Evolutionary conservation across 2,888 invertebrate species (phyloP), one percentile per base, ranked within the genome.

Genomic region (Archips crataeganus): DNA sequence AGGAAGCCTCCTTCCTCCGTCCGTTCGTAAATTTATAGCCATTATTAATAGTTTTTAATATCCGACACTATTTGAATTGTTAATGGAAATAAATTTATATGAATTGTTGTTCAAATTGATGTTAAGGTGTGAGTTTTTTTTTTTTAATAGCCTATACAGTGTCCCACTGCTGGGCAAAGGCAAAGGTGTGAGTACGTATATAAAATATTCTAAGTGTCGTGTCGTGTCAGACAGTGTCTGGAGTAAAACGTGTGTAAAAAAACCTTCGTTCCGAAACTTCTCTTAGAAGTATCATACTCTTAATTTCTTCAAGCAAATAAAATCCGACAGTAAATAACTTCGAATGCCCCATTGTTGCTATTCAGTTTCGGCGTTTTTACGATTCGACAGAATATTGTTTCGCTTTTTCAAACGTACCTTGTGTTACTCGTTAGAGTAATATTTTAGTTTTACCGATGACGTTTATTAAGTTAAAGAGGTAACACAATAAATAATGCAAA

Each of bases 271-370:
- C 8, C 11, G 10, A 39, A 39, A n/a, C 36, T 39, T 60, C 39
- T 15, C 60, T 60, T 39, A 51, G 45, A 73, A 42, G 62, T 63
- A 73, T 69, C 85, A 85, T 82, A 75, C 82, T 82, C 88, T 89
- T 87, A 88, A 90, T 90, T 88, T 84, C 85, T 84, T 79, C 80
- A 82, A 84, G 80, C 78, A 86, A 87, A 89, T 88, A 89, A 88
- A 87, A 85, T 84, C 81, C 75, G 76, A 81, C 87, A 85, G 88
- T 89, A 89, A 88, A 89, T 88, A 84, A 80, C 81, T 84, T 82
- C 75, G 74, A 81, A 79, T 78, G 79, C 77, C 83, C 84, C 84
- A 85, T 89, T 89, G 87, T 89, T 84, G 81, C 78, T 79, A 81
- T 81, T 87, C 79, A 79, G 84, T 86, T 88, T 86, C 81, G 87